Conservation (phyloP, 1,140 invertebrate genomes). For the Brachionus plicatilis region DNA sequence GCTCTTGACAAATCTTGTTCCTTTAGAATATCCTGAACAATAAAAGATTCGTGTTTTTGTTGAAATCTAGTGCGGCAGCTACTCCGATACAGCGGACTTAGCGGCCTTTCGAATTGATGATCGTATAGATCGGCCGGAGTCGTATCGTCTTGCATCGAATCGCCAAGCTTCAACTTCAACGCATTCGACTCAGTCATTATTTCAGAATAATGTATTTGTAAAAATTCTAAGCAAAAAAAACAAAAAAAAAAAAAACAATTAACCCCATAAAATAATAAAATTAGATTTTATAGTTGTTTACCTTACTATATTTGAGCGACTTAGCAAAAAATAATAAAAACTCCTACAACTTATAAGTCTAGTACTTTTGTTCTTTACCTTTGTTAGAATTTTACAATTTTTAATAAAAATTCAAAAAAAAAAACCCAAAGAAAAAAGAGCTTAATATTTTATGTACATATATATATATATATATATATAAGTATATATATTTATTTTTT, state of each 20-base stretch:
- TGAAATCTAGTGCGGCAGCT: background rate
- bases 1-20: constrained; percentile 79
- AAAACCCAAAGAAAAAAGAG: background rate
- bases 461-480: background rate
- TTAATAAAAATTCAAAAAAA: background rate
- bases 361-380: background rate
- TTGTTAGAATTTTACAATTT: background rate
- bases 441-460: background rate
- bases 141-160: background rate
- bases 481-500: background rate
- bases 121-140: background rate
- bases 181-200: background rate
- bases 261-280: constrained; percentile 1
- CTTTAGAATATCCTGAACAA: constrained; percentile 64
- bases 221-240: background rate
- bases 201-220: background rate
- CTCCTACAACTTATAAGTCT: background rate
- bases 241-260: background rate
- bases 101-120: background rate
- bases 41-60: background rate
- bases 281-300: background rate
- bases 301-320: background rate
- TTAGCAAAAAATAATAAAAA: background rate
- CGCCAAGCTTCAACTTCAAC: background rate
- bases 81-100: background rate